Percentiles rank a stretch among this genome's conserved stretches.
Conservation (phyloP, 2,113 vertebrate genomes). For the Eptesicus fuscus region DNA sequence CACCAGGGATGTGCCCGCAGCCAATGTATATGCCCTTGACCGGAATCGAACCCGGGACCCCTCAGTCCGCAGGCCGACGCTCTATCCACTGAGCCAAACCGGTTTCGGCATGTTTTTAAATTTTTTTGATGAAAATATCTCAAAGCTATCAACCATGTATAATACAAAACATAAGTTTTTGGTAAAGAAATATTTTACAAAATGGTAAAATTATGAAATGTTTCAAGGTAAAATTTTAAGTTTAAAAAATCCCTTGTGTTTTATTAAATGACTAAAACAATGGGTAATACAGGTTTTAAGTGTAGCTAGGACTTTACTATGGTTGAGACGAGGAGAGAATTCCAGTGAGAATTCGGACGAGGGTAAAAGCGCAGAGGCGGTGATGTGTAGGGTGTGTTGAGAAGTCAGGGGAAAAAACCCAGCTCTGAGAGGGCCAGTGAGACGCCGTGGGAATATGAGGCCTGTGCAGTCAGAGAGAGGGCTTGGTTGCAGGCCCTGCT, state of each 20-base stretch:
- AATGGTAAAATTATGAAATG: background rate
- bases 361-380: background rate
- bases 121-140: background rate
- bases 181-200: background rate
- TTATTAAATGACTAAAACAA: background rate
- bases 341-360: background rate
- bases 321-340: background rate
- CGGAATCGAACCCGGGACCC: no score
- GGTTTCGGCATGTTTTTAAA: no score
- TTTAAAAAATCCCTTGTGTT: background rate
- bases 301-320: background rate
- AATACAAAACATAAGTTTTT: background rate
- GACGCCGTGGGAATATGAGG: fast-evolving
- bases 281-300: background rate
- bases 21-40: no score
- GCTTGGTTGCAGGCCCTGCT: background rate
- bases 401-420: background rate
- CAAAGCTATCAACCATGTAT: background rate
- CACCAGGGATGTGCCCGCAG: no score
- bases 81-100: no score
- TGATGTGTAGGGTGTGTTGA: background rate
- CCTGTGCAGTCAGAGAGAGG: background rate
- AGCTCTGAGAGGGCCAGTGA: background rate
- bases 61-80: no score
- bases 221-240: background rate